Evolutionary conservation across 2,888 invertebrate species (phyloP).

Genomic region (Eurois occulta): DNA sequence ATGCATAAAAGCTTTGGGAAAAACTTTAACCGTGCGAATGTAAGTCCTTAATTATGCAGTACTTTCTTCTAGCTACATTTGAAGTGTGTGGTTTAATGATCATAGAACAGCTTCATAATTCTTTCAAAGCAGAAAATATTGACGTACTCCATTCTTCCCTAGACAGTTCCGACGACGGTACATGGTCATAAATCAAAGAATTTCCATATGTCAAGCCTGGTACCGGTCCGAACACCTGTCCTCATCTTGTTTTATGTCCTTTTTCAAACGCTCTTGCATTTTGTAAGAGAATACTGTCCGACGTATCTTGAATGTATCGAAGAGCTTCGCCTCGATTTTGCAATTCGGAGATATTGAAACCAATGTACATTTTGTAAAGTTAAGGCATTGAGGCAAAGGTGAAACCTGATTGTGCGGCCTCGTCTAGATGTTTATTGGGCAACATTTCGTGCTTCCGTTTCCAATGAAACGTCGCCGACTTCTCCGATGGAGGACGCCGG

Average conservation of each 20-base stretch:
- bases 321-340: constrained; percentile 67
- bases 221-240: constrained; percentile 64
- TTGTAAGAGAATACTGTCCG: constrained; percentile 48
- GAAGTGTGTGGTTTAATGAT: not conserved
- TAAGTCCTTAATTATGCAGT: constrained; percentile 7
- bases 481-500: constrained; percentile 56
- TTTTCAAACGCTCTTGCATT: constrained; percentile 53
- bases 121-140: constrained; percentile 50
- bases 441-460: constrained; percentile 86
- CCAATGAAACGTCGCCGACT: constrained; percentile 71
- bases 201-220: constrained; percentile 64
- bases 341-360: constrained; percentile 71
- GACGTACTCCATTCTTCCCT: constrained; percentile 32
- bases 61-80: not conserved
- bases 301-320: constrained; percentile 59
- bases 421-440: constrained; percentile 80
- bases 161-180: constrained; percentile 54
- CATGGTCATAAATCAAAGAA: constrained; percentile 65
- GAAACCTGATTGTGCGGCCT: constrained; percentile 82
- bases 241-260: constrained; percentile 59
- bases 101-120: constrained; percentile 26
- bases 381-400: constrained; percentile 83
- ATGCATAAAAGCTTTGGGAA: constrained; percentile 22
- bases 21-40: constrained; percentile 6
- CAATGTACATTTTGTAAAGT: constrained; percentile 68